Evolutionary conservation across 2,797 vertebrate species (phyloP).

Genomic region (Anguilla marmorata): DNA sequence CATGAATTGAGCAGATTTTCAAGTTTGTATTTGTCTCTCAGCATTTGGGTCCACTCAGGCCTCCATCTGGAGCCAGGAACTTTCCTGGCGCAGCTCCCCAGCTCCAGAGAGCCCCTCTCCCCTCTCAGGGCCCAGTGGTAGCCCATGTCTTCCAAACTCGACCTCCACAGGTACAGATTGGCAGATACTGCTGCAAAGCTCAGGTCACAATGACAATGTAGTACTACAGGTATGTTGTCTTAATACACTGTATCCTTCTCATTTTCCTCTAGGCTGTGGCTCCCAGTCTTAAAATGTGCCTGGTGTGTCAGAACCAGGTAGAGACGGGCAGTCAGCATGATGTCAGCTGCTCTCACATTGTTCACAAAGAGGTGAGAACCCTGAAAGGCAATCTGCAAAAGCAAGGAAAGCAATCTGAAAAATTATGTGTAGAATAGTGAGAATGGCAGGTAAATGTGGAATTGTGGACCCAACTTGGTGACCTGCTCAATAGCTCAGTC

Average conservation of each 20-base stretch:
- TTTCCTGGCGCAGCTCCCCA: constrained; percentile 35
- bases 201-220: not conserved
- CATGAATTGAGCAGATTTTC: not conserved
- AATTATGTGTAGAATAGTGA: not conserved
- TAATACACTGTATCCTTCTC: not conserved
- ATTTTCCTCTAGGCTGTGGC: not conserved
- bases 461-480: not conserved
- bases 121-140: constrained; percentile 66
- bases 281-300: constrained; percentile 77
- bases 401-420: not conserved
- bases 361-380: constrained; percentile 82
- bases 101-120: constrained; percentile 62
- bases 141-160: constrained; percentile 67
- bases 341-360: constrained; percentile 80
- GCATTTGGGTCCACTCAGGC: constrained; percentile 73
- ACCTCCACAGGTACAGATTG: constrained; percentile 67
- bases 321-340: constrained; percentile 79
- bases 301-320: constrained; percentile 89
- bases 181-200: not conserved
- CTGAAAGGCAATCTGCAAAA: not conserved
- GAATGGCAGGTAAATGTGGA: not conserved
- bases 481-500: not conserved
- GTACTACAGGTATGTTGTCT: not conserved
- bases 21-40: constrained; percentile 48
- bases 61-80: constrained; percentile 38